phyloP scores from a whole-genome alignment of 2,113 vertebrate species.

The Centropus unirufus region DNA sequence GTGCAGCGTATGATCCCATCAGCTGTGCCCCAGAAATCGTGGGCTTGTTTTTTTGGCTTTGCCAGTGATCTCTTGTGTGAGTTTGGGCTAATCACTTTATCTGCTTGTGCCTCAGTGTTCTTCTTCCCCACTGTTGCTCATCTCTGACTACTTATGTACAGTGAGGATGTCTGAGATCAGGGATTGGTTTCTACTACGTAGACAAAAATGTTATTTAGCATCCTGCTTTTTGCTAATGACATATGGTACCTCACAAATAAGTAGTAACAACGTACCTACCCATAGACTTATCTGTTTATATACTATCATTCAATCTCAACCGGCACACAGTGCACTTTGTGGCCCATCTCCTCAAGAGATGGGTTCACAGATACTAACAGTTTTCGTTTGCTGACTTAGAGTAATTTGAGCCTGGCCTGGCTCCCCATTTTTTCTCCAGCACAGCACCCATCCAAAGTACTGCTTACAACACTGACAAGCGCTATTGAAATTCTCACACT shows the following conservation, averaged over 20 bases:
- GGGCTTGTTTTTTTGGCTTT: slow-evolving; percentile 44
- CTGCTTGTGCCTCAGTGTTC: background rate
- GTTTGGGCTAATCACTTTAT: slow-evolving; percentile 34
- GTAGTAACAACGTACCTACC: background rate
- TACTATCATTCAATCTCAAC: background rate
- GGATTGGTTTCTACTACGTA: background rate
- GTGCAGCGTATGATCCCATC: slow-evolving; percentile 21
- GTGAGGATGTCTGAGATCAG: background rate
- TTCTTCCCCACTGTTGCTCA: background rate
- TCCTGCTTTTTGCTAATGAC: background rate
- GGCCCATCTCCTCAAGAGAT: background rate
- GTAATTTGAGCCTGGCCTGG: background rate
- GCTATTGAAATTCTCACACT: background rate
- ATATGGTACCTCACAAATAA: background rate
- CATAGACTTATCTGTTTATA: background rate
- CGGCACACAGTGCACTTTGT: background rate
- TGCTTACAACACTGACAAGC: background rate
- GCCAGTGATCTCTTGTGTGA: background rate
- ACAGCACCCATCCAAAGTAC: background rate
- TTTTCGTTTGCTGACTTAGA: background rate
- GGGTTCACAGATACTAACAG: background rate
- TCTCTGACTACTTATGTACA: background rate
- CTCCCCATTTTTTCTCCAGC: background rate
- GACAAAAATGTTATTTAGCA: background rate
- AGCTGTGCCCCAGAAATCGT: slow-evolving; percentile 31